Evolutionary conservation across 2,797 vertebrate genomes (phyloP), one percentile per base, ranked within the genome.

Genomic region (Xiphophorus birchmanni): DNA sequence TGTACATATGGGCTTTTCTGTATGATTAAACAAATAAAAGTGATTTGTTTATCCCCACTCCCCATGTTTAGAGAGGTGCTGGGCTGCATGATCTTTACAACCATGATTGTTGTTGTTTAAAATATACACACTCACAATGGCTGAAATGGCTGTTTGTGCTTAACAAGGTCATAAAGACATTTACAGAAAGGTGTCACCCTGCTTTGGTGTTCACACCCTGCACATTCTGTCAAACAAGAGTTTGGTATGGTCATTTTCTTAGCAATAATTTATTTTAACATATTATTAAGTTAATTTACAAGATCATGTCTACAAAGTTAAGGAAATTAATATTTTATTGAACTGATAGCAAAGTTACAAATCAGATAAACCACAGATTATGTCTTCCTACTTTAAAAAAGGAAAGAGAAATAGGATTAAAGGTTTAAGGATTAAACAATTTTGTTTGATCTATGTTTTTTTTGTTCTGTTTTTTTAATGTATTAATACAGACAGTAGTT

Each of bases 161-260:
- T 91, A 82, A 67, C 26, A 63, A 74, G 74, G 82, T 81, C 80
- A 67, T 90, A 90, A 93, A 93, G 79, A 84, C 87, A 86, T 88
- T 91, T 84, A 90, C 77, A 82, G 80, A 44, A 3, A 82, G 56
- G 84, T 80, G 75, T 63, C 48, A 60, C 47, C 72, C 17, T 32
- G 32, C 58, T 50, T 54, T 77, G 58, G 80, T 69, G 60, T 88
- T 89, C 77, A 73, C 76, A 75, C 74, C 76, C 21, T 26, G 17
- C 73, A 82, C 83, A 72, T 80, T 82, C 74, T 74, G 29, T 23
- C 63, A 73, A 75, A 74, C 11, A 37, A 37, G 37, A 80, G 69
- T 73, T 52, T 79, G 71, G 78, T 37, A 45, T 18, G 32, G 15
- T 40, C 12, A 67, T 37, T 78, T 52, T 17, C 50, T 56, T 18